Percentiles rank a stretch among this genome's conserved stretches.
phyloP scores from a whole-genome alignment of 64 coral and sea anemone genomes.

The Astreopora myriophthalma region DNA sequence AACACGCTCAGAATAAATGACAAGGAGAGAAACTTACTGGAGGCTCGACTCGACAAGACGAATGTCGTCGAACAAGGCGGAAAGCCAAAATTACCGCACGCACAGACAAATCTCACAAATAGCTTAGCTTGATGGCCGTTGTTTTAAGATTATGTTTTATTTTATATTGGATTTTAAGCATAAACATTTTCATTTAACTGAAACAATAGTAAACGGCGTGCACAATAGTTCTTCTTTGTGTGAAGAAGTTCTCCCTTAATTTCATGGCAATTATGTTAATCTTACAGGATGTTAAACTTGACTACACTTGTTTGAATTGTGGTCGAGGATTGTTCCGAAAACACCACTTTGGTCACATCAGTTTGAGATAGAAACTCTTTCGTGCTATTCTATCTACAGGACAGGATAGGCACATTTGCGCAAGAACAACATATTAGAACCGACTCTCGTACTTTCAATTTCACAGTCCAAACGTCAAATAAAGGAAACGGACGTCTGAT shows the following conservation, averaged over 20 bases:
- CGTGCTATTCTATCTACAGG: not conserved
- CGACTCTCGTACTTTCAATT: not conserved
- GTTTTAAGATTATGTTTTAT: not conserved
- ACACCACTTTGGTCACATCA: not conserved
- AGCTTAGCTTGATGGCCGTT: not conserved
- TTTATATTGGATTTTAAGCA: not conserved
- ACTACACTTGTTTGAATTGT: constrained; percentile 36
- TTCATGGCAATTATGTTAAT: constrained; percentile 44
- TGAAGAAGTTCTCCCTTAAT: constrained; percentile 16
- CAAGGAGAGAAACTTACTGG: not conserved
- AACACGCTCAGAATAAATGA: not conserved
- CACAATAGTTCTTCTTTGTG: constrained; percentile 21
- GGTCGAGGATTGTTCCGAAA: constrained; percentile 24
- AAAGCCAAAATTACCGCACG: not conserved
- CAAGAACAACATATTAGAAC: not conserved
- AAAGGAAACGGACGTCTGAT: constrained; percentile 8
- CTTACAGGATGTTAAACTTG: not conserved
- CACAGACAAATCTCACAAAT: not conserved
- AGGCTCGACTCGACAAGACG: not conserved
- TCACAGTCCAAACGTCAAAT: not conserved
- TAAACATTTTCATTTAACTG: constrained; percentile 18
- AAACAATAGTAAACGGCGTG: constrained; percentile 22
- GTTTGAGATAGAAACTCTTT: not conserved
- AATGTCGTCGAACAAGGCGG: not conserved
- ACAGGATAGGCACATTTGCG: not conserved